phyloP scores from a whole-genome alignment of 1,140 invertebrate genomes.

The Bombyx mandarina region DNA sequence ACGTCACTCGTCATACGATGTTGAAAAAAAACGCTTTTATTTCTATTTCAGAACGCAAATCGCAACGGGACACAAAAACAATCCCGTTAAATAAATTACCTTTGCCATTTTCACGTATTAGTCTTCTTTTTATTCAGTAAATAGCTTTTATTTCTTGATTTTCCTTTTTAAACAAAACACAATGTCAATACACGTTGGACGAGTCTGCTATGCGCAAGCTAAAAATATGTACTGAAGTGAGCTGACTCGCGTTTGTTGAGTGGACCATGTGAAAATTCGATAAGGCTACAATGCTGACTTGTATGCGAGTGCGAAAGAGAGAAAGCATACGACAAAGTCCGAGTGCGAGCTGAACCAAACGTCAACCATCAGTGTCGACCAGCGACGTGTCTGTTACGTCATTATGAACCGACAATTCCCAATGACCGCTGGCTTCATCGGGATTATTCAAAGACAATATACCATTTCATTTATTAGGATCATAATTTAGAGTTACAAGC shows the following conservation, averaged over 20 bases:
- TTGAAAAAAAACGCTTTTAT: conserved; percentile 24
- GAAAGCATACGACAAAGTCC: conserved; percentile 2
- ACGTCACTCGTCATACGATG: conserved; percentile 33
- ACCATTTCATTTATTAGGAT: background rate
- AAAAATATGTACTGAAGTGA: conserved; percentile 52
- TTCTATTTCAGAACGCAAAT: conserved; percentile 6
- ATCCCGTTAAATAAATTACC: conserved; percentile 32
- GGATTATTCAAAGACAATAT: background rate
- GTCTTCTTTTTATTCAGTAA: conserved; percentile 19
- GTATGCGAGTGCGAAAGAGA: conserved; percentile 27
- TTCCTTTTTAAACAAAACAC: conserved; percentile 44
- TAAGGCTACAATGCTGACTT: conserved; percentile 26
- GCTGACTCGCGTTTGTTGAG: background rate
- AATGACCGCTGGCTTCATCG: background rate
- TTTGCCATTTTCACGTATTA: conserved; percentile 41
- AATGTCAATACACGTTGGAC: conserved; percentile 14
- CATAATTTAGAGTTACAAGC: background rate
- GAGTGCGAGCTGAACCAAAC: conserved; percentile 15
- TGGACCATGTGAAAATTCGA: conserved; percentile 38
- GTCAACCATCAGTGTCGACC: conserved; percentile 4
- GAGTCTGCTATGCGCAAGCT: conserved; percentile 36
- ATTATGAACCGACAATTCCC: conserved; percentile 5
- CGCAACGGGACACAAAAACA: background rate
- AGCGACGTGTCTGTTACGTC: conserved; percentile 3
- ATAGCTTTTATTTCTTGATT: conserved; percentile 36